Evolutionary conservation across 1,140 invertebrate species (phyloP).

Genomic region (Solenopsis invicta): DNA sequence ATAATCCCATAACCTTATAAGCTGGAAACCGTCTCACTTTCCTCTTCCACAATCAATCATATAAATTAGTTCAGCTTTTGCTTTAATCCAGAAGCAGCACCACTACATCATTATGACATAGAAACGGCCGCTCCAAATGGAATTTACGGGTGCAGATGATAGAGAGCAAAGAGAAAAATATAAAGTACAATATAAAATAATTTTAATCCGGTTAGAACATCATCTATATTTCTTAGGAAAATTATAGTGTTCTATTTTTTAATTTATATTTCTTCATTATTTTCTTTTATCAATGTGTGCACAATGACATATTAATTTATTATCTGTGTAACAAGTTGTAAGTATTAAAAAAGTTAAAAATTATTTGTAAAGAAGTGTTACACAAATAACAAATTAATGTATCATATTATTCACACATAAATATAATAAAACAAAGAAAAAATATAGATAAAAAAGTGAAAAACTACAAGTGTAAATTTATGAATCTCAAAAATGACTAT

Average conservation of each 20-base stretch:
- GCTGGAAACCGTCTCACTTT: slow-evolving; percentile 18
- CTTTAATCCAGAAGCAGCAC: slow-evolving; percentile 22
- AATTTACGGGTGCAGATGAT: slow-evolving; percentile 13
- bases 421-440: too few relatives aligned
- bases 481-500: background rate
- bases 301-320: background rate
- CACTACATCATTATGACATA: slow-evolving; percentile 42
- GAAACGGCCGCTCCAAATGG: slow-evolving; percentile 30
- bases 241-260: background rate
- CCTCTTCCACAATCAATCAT: slow-evolving; percentile 53
- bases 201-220: background rate
- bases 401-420: too few relatives aligned
- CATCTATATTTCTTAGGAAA: slow-evolving; percentile 1
- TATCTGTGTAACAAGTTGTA: background rate
- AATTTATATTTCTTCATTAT: background rate
- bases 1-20: slow-evolving; percentile 43
- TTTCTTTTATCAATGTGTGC: background rate
- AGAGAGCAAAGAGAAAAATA: background rate
- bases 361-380: background rate
- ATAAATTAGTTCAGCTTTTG: slow-evolving; percentile 56
- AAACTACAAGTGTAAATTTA: background rate
- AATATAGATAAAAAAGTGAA: too few relatives aligned
- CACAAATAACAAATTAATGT: too few relatives aligned
- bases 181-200: slow-evolving; percentile 3
- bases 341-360: background rate